These are phyloP conservation scores for Drosophila yooni DNA, from an alignment of 2,888 invertebrate species.

Conservation along the genomic window DNA sequence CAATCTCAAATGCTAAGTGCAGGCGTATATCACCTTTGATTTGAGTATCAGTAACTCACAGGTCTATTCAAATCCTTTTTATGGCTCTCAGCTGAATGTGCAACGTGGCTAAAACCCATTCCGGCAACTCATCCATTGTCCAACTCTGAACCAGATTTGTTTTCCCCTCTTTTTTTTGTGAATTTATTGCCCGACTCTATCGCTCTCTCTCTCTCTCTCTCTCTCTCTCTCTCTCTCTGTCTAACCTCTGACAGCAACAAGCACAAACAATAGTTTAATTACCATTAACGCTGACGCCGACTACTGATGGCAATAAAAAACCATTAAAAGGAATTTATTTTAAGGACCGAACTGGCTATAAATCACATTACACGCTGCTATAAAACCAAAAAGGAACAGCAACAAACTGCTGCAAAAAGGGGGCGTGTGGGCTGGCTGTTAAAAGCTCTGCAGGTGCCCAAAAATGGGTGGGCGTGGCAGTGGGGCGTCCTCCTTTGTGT, in stretches of 20 bases:
- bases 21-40: conserved; percentile 27
- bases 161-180: conserved; percentile 14
- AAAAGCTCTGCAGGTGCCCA: conserved; percentile 49
- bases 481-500: conserved; percentile 15
- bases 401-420: conserved; percentile 45
- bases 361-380: conserved; percentile 77
- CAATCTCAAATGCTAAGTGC: conserved; percentile 4
- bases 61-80: conserved; percentile 39
- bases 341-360: conserved; percentile 78
- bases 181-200: not conserved
- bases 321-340: conserved; percentile 79
- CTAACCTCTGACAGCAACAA: conserved; percentile 30
- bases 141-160: conserved; percentile 8
- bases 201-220: not conserved
- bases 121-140: conserved; percentile 7
- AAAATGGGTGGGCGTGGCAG: conserved; percentile 27
- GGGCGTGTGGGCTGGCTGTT: conserved; percentile 30
- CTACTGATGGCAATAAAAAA: conserved; percentile 80
- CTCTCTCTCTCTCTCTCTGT: not conserved
- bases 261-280: conserved; percentile 78
- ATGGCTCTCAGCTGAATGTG: conserved; percentile 40
- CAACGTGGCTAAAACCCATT: conserved; percentile 48
- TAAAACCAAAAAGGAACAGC: conserved; percentile 63
- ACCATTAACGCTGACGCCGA: conserved; percentile 77
- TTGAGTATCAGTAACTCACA: not conserved